Percentiles rank a stretch among this genome's conserved stretches.
Conservation (phyloP, 2,113 vertebrate species). For the pig (Sus scrofa) region DNA sequence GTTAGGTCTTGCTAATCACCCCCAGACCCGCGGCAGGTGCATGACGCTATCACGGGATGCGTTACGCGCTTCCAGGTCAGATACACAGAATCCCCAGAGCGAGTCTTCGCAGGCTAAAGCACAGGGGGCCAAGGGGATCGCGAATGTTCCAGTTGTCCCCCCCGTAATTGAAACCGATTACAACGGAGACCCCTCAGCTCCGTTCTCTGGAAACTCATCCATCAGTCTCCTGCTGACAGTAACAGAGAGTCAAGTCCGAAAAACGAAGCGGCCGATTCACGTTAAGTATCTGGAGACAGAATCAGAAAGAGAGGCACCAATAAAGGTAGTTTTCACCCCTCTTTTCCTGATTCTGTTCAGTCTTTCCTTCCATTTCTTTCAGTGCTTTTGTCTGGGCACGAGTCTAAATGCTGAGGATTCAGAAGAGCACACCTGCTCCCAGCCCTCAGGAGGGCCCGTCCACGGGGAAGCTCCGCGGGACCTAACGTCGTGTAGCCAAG, state of each 20-base stretch:
- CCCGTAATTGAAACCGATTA: neutral
- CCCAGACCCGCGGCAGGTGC: neutral
- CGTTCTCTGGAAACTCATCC: neutral
- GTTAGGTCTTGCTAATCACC: neutral
- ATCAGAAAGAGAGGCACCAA: neutral
- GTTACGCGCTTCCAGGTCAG: neutral
- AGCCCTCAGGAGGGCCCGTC: neutral
- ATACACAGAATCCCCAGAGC: neutral
- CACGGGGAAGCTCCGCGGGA: neutral
- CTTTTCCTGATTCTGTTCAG: neutral
- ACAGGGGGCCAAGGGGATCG: neutral
- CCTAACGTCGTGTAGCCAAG: neutral
- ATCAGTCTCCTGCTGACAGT: neutral
- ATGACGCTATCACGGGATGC: accelerated
- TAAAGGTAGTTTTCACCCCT: neutral
- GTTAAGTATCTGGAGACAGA: neutral
- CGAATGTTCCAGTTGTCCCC: neutral
- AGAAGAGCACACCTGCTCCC: neutral
- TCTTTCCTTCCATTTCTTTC: neutral
- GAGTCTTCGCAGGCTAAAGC: neutral
- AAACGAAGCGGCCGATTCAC: neutral
- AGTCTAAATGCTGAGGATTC: neutral
- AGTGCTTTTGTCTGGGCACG: neutral
- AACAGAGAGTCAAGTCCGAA: neutral
- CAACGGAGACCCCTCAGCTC: neutral